A percentile compares a stretch with the other conserved stretches of the same genome.
phyloP scores from a whole-genome alignment of 1,140 invertebrate species.

The Microplitis mediator region DNA sequence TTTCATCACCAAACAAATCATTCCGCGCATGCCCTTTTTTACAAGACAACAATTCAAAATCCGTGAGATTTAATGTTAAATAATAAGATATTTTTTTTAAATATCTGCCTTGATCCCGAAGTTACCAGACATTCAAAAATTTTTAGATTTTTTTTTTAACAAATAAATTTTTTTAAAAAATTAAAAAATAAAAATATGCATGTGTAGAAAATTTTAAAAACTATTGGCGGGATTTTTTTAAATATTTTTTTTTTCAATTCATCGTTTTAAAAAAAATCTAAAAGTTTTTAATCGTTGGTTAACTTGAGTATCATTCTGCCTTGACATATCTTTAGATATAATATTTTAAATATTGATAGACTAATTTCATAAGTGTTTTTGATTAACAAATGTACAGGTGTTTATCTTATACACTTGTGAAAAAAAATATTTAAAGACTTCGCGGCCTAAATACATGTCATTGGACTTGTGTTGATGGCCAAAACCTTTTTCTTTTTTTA shows the following conservation, averaged over 20 bases:
- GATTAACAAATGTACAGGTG: constrained; percentile 2
- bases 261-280: no score
- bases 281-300: neutral
- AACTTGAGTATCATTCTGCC: neutral
- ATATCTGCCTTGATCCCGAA: neutral
- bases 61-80: constrained; percentile 49
- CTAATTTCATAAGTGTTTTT: neutral
- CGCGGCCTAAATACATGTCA: neutral
- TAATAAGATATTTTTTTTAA: constrained; percentile 25
- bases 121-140: no score
- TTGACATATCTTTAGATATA: no score
- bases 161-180: no score
- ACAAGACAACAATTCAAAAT: constrained; percentile 40
- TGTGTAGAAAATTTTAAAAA: no score
- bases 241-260: no score
- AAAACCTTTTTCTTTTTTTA: no score
- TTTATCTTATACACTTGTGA: neutral
- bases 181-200: no score
- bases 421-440: neutral
- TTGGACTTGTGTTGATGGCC: neutral
- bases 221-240: no score
- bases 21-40: constrained; percentile 35
- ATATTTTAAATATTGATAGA: no score
- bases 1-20: constrained; percentile 34
- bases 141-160: no score